phyloP scores from a whole-genome alignment of 1,140 invertebrate genomes.

The Zelostemma sp. region DNA sequence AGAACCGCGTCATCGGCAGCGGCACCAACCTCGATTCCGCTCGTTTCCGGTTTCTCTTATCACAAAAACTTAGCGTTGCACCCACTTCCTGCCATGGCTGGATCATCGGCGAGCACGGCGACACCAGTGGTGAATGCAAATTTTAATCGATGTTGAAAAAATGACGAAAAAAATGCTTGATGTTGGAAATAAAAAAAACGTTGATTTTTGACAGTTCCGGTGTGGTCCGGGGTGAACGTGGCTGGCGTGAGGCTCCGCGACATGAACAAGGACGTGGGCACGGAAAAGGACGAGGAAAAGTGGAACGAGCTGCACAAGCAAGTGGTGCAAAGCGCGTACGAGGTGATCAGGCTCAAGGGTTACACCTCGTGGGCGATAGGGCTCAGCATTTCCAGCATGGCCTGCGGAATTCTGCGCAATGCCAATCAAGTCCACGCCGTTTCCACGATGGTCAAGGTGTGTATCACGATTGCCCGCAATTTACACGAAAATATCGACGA shows the following conservation, averaged over 20 bases:
- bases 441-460: conserved; percentile 84
- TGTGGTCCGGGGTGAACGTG: conserved; percentile 94
- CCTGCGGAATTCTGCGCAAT: conserved; percentile 82
- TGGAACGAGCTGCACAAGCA: conserved; percentile 83
- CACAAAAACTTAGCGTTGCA: conserved; percentile 83
- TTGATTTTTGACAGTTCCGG: conserved; percentile 77
- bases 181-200: background rate
- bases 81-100: conserved; percentile 88
- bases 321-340: conserved; percentile 88
- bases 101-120: conserved; percentile 91
- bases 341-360: conserved; percentile 91
- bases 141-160: too few relatives aligned
- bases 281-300: conserved; percentile 80
- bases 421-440: conserved; percentile 84
- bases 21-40: conserved; percentile 93
- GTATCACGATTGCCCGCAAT: conserved; percentile 44
- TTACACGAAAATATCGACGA: too few relatives aligned
- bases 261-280: conserved; percentile 81
- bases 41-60: conserved; percentile 89
- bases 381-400: conserved; percentile 82
- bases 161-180: too few relatives aligned
- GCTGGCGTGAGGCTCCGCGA: conserved; percentile 87
- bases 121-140: conserved; percentile 80
- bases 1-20: conserved; percentile 88
- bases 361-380: conserved; percentile 94